Conservation (phyloP, 1,140 invertebrate species). For the Ooceraea biroi region DNA sequence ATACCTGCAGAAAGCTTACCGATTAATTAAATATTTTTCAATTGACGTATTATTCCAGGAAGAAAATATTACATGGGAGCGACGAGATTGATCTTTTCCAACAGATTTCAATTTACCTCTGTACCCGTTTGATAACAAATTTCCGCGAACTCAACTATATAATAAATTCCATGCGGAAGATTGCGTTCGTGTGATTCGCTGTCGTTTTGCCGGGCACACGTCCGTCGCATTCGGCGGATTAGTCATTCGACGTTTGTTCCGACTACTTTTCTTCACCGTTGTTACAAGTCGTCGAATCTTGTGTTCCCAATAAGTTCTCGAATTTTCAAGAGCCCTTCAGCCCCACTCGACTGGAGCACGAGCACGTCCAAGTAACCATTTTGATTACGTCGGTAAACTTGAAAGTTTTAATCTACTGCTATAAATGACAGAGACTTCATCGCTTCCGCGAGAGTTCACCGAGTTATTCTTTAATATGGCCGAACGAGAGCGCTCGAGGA, state of each 20-base stretch:
- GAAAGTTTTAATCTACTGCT: slow-evolving; percentile 56
- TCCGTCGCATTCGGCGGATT: background rate
- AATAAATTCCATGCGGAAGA: background rate
- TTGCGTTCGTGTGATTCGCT: background rate
- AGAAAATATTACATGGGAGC: background rate
- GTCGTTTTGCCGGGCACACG: background rate
- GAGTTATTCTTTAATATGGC: slow-evolving; percentile 43
- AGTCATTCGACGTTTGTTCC: background rate
- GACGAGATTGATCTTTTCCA: background rate
- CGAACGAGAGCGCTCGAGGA: slow-evolving; percentile 24
- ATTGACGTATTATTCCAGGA: background rate
- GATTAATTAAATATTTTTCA: slow-evolving; percentile 19
- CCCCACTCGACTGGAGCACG: slow-evolving; percentile 52
- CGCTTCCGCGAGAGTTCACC: slow-evolving; percentile 20
- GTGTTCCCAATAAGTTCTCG: slow-evolving; percentile 49
- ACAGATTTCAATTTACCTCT: background rate
- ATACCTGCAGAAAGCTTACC: background rate
- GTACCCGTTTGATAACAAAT: background rate
- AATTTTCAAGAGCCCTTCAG: slow-evolving; percentile 57
- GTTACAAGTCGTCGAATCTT: slow-evolving; percentile 24
- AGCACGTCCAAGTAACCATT: slow-evolving; percentile 64
- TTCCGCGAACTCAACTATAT: background rate
- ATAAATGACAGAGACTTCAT: slow-evolving; percentile 35
- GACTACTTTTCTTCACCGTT: background rate
- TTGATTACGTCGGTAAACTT: slow-evolving; percentile 69